Evolutionary conservation across 2,888 invertebrate genomes (phyloP), one percentile per base, ranked within the genome.

Genomic region (Cheilosia grossa): DNA sequence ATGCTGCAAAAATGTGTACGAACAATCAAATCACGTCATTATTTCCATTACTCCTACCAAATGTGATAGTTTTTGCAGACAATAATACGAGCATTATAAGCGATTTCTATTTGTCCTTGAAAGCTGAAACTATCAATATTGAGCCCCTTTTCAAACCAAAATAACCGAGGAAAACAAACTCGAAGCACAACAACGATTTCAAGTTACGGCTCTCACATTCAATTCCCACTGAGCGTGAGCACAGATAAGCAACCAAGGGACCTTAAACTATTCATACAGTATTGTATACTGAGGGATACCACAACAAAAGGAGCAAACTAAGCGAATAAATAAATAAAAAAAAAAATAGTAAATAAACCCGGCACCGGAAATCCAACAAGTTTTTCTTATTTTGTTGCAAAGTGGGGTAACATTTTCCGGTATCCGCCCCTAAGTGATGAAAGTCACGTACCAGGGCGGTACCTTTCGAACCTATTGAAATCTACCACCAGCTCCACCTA

Each of bases 391-490:
- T 42, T 17, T 61, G 21, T 40, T 27, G 63, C 17, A 37, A n/a
- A 72, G 47, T 30, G 44, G 66, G 54, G 59, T 75, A 33, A 75
- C 66, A 80, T 63, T 27, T 59, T 67, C 66, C 56, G 61, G 85
- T 80, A 81, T 80, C 88, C 91, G 90, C 91, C 91, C 89, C 89
- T 90, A 87, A 89, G 88, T 87, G 88, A 86, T 82, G 88, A 89
- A 88, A 90, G 90, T 90, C 91, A 91, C 91, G 91, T 91, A 89
- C 89, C 87, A 87, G 90, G 91, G 91, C 91, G 91, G 90, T 89
- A 87, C 90, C 86, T 87, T 85, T 51, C 66, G 37, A 80, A 75
- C 83, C 80, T 75, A 85, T 85, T 75, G 56, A 69, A 80, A 66
- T 66, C 15, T 51, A 72, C 75, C 70, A 33, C 70, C 74, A 72